Percentiles rank a stretch among this genome's conserved stretches.
phyloP scores from a whole-genome alignment of 30 jellyfish, hydroid and myxozoan genomes.

The Mastigias papua region DNA sequence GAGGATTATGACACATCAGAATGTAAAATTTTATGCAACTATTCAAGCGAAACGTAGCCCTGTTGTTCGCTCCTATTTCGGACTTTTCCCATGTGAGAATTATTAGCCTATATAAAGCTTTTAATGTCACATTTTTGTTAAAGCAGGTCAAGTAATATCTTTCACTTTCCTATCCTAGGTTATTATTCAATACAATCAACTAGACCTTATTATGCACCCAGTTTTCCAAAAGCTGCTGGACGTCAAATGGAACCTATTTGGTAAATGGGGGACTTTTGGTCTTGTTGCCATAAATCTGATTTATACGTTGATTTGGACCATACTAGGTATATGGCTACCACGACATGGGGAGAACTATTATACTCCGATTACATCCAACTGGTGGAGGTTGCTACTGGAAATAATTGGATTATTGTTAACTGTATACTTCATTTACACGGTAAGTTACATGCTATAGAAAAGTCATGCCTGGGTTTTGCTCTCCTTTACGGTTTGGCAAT shows the following conservation, averaged over 20 bases:
- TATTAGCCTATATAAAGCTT: too few species aligned
- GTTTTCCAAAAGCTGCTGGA: constrained; percentile 90
- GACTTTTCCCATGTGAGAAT: too few species aligned
- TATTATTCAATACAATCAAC: constrained; percentile 91
- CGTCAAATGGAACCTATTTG: constrained; percentile 95
- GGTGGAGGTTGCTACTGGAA: constrained; percentile 97
- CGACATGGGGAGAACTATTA: constrained; percentile 79
- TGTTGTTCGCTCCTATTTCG: too few species aligned
- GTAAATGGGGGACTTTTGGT: constrained; percentile 81
- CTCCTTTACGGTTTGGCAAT: too few species aligned
- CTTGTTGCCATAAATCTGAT: constrained; percentile 72
- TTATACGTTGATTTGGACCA: constrained; percentile 97
- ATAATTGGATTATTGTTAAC: constrained; percentile 87
- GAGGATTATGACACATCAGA: too few species aligned
- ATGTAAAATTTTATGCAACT: too few species aligned
- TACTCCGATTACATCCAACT: constrained; percentile 62
- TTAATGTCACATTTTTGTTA: too few species aligned
- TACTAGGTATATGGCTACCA: constrained; percentile 90
- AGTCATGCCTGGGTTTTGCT: too few species aligned
- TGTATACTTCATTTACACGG: constrained; percentile 80
- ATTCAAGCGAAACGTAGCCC: too few species aligned
- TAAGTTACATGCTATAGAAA: constrained; percentile 22
- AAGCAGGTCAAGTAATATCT: background rate
- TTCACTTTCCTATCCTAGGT: constrained; percentile 50
- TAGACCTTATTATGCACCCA: constrained; percentile 96